Percentiles rank a stretch among this genome's conserved stretches.
These are phyloP conservation scores for Pantelozetes paolii DNA, from an alignment of 2,888 invertebrate species.

Conservation along the genomic window DNA sequence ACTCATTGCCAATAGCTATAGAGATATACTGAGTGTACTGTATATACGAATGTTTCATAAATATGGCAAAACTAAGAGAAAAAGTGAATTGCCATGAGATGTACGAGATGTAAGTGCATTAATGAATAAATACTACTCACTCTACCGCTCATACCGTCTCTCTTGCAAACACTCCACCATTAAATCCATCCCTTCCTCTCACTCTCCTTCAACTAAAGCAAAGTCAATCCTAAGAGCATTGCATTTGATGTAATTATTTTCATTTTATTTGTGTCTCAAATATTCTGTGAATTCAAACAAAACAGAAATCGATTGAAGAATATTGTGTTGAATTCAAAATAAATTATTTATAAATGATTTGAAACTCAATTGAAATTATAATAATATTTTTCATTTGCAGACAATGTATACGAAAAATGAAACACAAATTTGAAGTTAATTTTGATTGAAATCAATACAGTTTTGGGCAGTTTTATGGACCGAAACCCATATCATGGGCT, in stretches of 20 bases:
- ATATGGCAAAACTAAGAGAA: slow-evolving; percentile 31
- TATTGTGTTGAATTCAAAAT: neutral
- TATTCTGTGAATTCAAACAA: neutral
- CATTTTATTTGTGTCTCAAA: slow-evolving; percentile 12
- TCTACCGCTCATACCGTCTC: neutral
- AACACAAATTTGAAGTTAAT: neutral
- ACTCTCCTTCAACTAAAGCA: neutral
- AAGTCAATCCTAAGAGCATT: neutral
- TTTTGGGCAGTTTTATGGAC: slow-evolving; percentile 1
- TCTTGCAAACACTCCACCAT: neutral
- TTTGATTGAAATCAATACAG: neutral
- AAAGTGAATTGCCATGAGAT: slow-evolving; percentile 31
- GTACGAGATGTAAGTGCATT: slow-evolving; percentile 28
- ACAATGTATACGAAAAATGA: neutral
- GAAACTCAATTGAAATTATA: too few species aligned
- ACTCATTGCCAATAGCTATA: slow-evolving; percentile 35
- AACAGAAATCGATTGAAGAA: neutral
- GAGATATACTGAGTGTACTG: neutral
- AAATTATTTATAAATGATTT: neutral
- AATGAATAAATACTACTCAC: slow-evolving; percentile 22
- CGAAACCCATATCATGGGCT: neutral
- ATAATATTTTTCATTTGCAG: neutral
- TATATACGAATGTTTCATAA: slow-evolving; percentile 15
- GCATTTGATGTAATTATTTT: slow-evolving; percentile 20
- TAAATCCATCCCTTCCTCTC: neutral